A percentile compares a stretch with the other conserved stretches of the same genome.
Evolutionary conservation across 2,797 vertebrate genomes (phyloP).

Genomic region (Sebastolobus alascanus): DNA sequence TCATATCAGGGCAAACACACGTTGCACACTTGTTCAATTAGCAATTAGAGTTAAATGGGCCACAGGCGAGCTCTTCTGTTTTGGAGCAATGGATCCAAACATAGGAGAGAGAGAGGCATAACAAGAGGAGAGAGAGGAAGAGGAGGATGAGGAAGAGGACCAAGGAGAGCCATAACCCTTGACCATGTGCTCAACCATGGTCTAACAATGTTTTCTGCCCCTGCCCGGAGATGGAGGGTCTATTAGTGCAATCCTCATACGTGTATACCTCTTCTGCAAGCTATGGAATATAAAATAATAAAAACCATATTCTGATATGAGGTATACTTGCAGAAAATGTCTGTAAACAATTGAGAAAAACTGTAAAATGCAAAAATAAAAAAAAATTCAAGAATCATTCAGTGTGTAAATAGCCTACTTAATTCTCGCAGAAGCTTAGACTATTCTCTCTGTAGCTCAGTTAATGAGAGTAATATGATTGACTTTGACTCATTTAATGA

Average conservation of each 20-base stretch:
- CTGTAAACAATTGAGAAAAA: too few relatives aligned
- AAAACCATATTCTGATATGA: too few relatives aligned
- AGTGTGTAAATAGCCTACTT: background rate
- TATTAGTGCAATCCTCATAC: background rate
- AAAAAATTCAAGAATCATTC: background rate
- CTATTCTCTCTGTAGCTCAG: background rate
- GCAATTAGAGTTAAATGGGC: background rate
- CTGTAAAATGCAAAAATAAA: background rate
- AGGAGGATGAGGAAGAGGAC: background rate
- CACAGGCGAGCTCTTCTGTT: background rate
- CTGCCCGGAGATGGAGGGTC: background rate
- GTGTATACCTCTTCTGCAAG: background rate
- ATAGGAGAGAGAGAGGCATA: background rate
- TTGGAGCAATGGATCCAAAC: background rate
- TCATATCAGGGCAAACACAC: background rate
- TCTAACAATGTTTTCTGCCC: background rate
- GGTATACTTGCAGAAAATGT: too few relatives aligned
- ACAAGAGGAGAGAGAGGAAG: background rate
- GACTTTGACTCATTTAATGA: background rate
- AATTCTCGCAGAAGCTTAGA: background rate
- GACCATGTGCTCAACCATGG: background rate
- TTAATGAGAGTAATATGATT: slow-evolving; percentile 6
- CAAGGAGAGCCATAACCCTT: background rate
- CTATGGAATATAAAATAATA: background rate
- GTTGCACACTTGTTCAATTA: background rate